Percentiles rank a stretch among this genome's conserved stretches.
phyloP scores from a whole-genome alignment of 2,113 vertebrate species.

The Tympanuchus pallidicinctus region DNA sequence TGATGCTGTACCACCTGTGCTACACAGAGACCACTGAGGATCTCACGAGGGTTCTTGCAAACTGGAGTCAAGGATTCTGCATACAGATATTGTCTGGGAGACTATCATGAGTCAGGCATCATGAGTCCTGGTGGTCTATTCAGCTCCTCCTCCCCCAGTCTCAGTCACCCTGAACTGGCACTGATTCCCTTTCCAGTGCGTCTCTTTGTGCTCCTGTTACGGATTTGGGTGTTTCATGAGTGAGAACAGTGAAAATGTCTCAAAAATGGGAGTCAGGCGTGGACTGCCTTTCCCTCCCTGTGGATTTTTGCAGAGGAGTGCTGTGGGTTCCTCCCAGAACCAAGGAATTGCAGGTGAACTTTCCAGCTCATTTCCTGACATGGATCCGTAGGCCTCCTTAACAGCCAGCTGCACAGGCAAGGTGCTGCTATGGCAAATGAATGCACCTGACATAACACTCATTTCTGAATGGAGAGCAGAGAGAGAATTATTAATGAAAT shows the following conservation, averaged over 20 bases:
- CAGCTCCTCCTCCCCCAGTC: background rate
- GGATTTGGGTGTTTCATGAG: rapidly evolving
- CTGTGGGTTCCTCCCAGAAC: background rate
- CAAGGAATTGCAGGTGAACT: background rate
- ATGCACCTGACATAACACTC: background rate
- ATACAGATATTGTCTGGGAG: background rate
- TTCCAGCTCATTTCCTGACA: background rate
- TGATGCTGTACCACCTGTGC: background rate
- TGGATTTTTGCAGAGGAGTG: background rate
- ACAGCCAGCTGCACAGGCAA: background rate
- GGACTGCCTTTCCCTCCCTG: background rate
- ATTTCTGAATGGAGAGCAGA: background rate
- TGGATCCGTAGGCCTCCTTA: background rate
- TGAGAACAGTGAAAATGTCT: background rate
- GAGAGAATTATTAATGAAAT: conserved; percentile 17
- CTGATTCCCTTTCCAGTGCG: background rate
- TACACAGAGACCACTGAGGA: too few relatives aligned
- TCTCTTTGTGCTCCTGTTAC: background rate
- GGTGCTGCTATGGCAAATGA: background rate
- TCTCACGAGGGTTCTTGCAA: background rate
- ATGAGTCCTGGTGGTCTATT: background rate
- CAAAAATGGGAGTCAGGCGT: background rate
- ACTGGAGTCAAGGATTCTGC: background rate
- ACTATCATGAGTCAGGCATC: background rate
- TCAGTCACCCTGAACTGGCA: background rate